These are phyloP conservation scores for Carlito syrichta DNA, from an alignment of 2,113 vertebrate genomes.

Conservation along the genomic window DNA sequence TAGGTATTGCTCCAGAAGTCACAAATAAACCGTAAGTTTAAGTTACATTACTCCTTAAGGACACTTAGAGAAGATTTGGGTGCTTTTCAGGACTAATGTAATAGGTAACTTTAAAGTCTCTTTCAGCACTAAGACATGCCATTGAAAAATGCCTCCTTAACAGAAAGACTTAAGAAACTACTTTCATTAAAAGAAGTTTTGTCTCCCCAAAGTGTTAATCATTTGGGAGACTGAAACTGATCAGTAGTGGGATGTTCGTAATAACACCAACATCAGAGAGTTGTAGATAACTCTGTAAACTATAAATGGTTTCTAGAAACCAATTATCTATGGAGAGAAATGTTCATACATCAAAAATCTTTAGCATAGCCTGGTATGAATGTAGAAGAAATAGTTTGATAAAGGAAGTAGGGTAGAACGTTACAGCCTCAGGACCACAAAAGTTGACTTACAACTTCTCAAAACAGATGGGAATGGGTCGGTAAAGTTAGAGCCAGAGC, in stretches of 20 bases:
- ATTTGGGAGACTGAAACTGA: background rate
- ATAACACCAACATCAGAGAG: background rate
- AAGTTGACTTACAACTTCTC: background rate
- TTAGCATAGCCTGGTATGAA: background rate
- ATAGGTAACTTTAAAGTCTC: background rate
- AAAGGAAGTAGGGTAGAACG: background rate
- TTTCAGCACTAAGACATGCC: background rate
- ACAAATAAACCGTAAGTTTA: background rate
- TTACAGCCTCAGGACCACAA: background rate
- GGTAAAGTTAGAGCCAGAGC: background rate
- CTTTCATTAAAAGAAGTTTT: background rate
- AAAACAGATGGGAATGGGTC: background rate
- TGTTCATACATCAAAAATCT: background rate
- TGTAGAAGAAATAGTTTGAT: background rate
- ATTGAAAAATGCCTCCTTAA: background rate
- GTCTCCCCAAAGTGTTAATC: background rate
- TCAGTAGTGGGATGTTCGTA: background rate
- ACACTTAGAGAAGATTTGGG: background rate
- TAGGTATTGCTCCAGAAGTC: background rate
- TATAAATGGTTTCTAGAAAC: background rate
- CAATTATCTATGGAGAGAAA: background rate
- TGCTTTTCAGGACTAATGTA: background rate
- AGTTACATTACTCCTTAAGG: background rate
- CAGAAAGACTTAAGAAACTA: background rate
- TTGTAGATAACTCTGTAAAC: background rate